phyloP scores from a whole-genome alignment of 2,888 invertebrate genomes.

The Cryptophagus acutangulus region DNA sequence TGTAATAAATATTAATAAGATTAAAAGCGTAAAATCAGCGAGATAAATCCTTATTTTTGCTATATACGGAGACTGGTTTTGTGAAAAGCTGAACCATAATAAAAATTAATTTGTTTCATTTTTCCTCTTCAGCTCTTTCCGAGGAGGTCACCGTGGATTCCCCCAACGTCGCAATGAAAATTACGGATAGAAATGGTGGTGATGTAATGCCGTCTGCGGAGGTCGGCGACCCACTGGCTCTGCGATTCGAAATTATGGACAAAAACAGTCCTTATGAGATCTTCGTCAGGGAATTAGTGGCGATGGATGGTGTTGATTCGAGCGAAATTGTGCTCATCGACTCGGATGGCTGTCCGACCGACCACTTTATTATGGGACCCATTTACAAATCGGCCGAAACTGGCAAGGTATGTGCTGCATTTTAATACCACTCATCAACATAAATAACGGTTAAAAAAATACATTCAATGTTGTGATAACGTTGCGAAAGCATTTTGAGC shows the following conservation, averaged over 20 bases:
- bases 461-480: too few species aligned
- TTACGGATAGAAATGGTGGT: conserved; percentile 77
- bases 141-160: conserved; percentile 92
- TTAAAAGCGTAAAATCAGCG: not conserved
- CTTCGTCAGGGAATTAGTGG: conserved; percentile 88
- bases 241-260: conserved; percentile 88
- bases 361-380: conserved; percentile 91
- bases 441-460: too few species aligned
- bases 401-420: conserved; percentile 61
- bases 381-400: conserved; percentile 75
- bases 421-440: not conserved
- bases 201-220: conserved; percentile 83
- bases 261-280: conserved; percentile 92
- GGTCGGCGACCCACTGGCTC: conserved; percentile 87
- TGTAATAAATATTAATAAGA: too few species aligned
- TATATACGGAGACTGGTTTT: not conserved
- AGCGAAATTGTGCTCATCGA: conserved; percentile 91
- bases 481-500: too few species aligned
- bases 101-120: conserved; percentile 1
- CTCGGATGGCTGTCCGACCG: conserved; percentile 87
- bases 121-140: conserved; percentile 61
- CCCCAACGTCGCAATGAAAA: conserved; percentile 92
- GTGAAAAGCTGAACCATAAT: not conserved
- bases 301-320: conserved; percentile 90
- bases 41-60: conserved; percentile 1